Conservation (phyloP, 2,113 vertebrate genomes). For the Apaloderma vittatum region DNA sequence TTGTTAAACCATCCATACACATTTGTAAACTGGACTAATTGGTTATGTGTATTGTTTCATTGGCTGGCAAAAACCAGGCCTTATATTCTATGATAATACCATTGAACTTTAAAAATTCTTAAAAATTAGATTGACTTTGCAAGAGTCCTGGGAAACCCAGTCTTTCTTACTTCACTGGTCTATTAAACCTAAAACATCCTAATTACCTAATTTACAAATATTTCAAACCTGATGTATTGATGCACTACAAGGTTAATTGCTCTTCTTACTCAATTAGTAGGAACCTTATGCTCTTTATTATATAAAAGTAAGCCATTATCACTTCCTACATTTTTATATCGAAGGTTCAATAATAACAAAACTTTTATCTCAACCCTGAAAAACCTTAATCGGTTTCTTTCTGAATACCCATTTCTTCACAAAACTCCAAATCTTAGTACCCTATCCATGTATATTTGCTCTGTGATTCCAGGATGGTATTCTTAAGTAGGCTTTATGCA, state of each 20-base stretch:
- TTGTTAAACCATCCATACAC: not conserved
- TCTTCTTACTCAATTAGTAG: constrained; percentile 41
- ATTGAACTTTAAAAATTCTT: not conserved
- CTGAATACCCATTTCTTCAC: not conserved
- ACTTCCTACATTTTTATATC: not conserved
- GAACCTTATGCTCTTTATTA: not conserved
- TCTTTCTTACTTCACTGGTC: not conserved
- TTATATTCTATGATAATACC: fast-evolving
- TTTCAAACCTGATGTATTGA: not conserved
- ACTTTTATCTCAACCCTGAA: constrained; percentile 14
- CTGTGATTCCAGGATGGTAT: not conserved
- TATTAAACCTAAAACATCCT: not conserved
- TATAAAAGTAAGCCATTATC: constrained; percentile 54
- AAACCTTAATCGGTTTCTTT: not conserved
- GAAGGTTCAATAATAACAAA: not conserved
- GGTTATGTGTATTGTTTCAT: not conserved
- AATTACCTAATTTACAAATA: constrained; percentile 60
- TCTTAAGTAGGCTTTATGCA: not conserved
- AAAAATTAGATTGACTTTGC: not conserved
- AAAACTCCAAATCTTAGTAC: not conserved
- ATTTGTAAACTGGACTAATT: not conserved
- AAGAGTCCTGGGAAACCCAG: not conserved
- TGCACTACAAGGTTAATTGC: constrained; percentile 62
- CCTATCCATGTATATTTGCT: not conserved
- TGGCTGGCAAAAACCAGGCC: not conserved